Base-by-base conservation (phyloP, 1,140 invertebrate species). In the Tenebrio molitor region DNA sequence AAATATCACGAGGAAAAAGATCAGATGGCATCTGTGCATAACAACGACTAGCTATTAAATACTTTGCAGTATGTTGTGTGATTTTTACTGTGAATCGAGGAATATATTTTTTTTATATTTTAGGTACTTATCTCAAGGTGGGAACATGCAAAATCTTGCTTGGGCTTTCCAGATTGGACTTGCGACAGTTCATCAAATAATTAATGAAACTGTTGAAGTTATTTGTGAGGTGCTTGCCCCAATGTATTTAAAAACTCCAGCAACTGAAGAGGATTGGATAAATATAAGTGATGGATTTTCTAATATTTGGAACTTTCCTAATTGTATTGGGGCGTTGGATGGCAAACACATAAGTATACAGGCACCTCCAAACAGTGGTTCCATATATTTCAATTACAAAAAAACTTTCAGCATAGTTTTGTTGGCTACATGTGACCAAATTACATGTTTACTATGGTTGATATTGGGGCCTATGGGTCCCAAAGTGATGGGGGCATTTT, bases 371-470 rank as follows among this genome's bases (percentile, higher is more conserved):
- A 3, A 65, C 14, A 62, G 15, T 17, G 23, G 53, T 17, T 62
- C 16, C 5, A 5, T 46, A 5, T 46, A 46, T 46, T 0, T 39
- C 1, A 17, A 58, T 19, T 63, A 17, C 15, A 73, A 63, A 63
- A 23, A 5, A 14, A 17, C 29, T 4, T 33, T 33, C 5, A 71
- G 82, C 83, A 12, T 76, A 78, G 1, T 33, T 71, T 10, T 86
- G 75, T 74, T 82, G 77, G 29, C 16, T 62, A 12, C n/a, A 62
- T 12, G 15, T 62, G 53, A 62, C 12, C 78, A 1, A 76, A 84
- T 19, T 85, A 82, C 66, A 74, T 75, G 39, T 85, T 86, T 71
- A 77, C 76, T 5, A 71, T 77, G 16, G 72, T 84, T 25, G 82
- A 84, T 71, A 78, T 85, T 41, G 84, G 84, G 19, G 73, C 78